Conservation (phyloP, 2,113 vertebrate genomes). For the human region GRCh38 chr3:140238501-140239000, state of each 20-base stretch:
- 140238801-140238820: slow-evolving; percentile 75
- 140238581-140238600: slow-evolving; percentile 39
- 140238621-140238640: slow-evolving; percentile 59
- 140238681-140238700: slow-evolving; percentile 64
- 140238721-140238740: slow-evolving; percentile 49
- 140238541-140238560: slow-evolving; percentile 50
- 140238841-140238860: slow-evolving; percentile 79
- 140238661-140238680: slow-evolving; percentile 68
- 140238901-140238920: slow-evolving; percentile 57
- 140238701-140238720: slow-evolving; percentile 66
- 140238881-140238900: slow-evolving; percentile 73
- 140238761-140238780: slow-evolving; percentile 72
- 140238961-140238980: slow-evolving; percentile 26
- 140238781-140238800: slow-evolving; percentile 77
- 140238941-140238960: neutral
- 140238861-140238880: slow-evolving; percentile 76
- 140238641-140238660: slow-evolving; percentile 57
- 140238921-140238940: slow-evolving; percentile 69
- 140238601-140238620: slow-evolving; percentile 68
- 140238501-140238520: slow-evolving; percentile 46
- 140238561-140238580: slow-evolving; percentile 54
- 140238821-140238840: slow-evolving; percentile 68
- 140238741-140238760: slow-evolving; percentile 74
- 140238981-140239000: slow-evolving; percentile 62
- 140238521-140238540: slow-evolving; percentile 71